Evolutionary conservation across 2,113 vertebrate species (phyloP), one percentile per base, ranked within the genome.

Genomic region (Syngnathus scovelli): DNA sequence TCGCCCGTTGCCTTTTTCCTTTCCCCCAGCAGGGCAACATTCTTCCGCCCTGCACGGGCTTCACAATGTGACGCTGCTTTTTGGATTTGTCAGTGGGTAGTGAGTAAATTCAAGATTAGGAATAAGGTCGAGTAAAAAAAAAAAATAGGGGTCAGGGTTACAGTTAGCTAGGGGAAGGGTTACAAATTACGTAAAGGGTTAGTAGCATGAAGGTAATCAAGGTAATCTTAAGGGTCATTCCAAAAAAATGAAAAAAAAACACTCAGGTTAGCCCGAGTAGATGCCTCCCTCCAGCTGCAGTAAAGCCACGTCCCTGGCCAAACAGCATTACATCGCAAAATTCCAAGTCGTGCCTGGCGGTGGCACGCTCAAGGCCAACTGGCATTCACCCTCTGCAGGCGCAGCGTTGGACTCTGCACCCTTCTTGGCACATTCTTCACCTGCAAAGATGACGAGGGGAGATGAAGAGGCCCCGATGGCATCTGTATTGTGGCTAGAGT

Each of bases 401-500:
- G 49, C 49, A 56, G 65, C 60, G 36, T 60, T n/a, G 3, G 52
- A 23, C 52, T 27, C 55, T 61, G 5, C 60, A n/a, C 39, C 60
- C 38, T 12, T 38, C 21, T 61, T 43, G 60, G 38, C 58, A n/a
- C 36, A 60, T 60, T 39, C 74, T 67, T 83, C 79, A 74, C 76
- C 68, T 69, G 79, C 79, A 55, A 21, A 70, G 83, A 85, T 79
- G n/a, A 62, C 70, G 61, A 69, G 77, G 18, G 80, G 76, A 68
- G 89, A 92, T 90, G 60, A 67, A 63, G 39, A 74, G 64, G 49
- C 21, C 55, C 0, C 85, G 89, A 90, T 91, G 83, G 63, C 66
- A 87, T 89, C 88, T 86, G 78, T 92, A 91, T 91, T 92, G 89
- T 92, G 90, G 75, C 90, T 92, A 91, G 86, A 90, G 85, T 89